Percentiles rank a stretch among this genome's conserved stretches.
Evolutionary conservation across 2,888 invertebrate species (phyloP).

Genomic region (Athalia rosae): DNA sequence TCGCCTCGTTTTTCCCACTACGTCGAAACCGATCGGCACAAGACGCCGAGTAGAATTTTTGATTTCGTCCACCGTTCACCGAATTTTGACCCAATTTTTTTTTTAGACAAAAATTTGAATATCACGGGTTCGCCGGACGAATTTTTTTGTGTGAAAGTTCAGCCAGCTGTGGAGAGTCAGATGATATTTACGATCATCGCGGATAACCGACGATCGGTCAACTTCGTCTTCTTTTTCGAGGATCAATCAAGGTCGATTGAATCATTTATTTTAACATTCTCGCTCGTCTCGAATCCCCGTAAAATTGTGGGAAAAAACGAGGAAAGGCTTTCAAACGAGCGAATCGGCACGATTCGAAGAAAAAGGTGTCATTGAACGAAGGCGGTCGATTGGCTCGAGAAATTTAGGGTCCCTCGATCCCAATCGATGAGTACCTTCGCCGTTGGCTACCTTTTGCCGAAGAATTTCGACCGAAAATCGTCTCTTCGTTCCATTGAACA

Average conservation of each 20-base stretch:
- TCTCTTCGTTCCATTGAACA: too few species aligned
- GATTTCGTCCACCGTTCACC: too few species aligned
- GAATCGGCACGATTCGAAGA: background rate
- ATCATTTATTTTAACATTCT: background rate
- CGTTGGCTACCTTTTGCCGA: too few species aligned
- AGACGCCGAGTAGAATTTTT: too few species aligned
- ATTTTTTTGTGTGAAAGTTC: background rate
- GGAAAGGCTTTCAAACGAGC: background rate
- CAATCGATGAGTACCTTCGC: too few species aligned
- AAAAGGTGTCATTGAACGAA: background rate
- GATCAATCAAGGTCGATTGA: background rate
- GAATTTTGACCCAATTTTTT: too few species aligned
- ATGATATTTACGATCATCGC: background rate
- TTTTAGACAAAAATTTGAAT: too few species aligned
- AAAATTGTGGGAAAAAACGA: background rate
- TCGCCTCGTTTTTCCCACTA: too few species aligned
- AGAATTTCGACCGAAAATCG: too few species aligned
- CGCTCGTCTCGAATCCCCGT: background rate
- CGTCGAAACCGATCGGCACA: too few species aligned
- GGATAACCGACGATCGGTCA: background rate
- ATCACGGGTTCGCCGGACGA: background rate
- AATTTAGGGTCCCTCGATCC: too few species aligned
- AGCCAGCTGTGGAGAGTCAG: background rate
- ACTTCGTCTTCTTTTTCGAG: background rate
- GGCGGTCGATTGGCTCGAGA: background rate